These are phyloP conservation scores for Myzus persicae DNA, from an alignment of 1,140 invertebrate genomes.

Conservation along the genomic window DNA sequence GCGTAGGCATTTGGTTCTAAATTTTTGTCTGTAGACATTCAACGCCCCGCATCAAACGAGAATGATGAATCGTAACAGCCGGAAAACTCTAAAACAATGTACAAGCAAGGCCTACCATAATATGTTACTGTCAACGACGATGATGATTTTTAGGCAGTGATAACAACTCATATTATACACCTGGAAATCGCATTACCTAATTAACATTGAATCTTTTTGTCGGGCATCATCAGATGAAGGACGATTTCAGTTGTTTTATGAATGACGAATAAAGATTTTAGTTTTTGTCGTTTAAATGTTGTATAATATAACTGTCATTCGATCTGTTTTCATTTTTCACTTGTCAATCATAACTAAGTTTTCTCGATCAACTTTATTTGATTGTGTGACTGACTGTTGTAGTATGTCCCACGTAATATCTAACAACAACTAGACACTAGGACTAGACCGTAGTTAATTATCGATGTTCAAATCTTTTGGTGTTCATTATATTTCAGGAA, in stretches of 20 bases:
- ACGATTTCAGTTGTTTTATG: background rate
- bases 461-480: too few relatives aligned
- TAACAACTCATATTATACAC: background rate
- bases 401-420: background rate
- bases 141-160: background rate
- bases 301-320: background rate
- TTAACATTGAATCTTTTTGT: background rate
- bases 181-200: too few relatives aligned
- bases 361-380: background rate
- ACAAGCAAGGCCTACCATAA: background rate
- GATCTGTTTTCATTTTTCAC: background rate
- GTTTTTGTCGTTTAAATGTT: background rate
- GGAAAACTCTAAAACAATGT: background rate
- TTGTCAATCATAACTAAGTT: background rate
- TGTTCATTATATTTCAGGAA: too few relatives aligned
- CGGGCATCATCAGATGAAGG: background rate
- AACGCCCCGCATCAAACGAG: background rate
- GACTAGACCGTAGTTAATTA: too few relatives aligned
- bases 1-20: background rate
- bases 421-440: background rate
- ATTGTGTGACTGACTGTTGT: background rate
- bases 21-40: background rate
- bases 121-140: background rate
- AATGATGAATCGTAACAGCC: background rate
- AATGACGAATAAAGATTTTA: background rate